Evolutionary conservation across 2,888 invertebrate species (phyloP).

Genomic region (Shargacucullia verbasci): DNA sequence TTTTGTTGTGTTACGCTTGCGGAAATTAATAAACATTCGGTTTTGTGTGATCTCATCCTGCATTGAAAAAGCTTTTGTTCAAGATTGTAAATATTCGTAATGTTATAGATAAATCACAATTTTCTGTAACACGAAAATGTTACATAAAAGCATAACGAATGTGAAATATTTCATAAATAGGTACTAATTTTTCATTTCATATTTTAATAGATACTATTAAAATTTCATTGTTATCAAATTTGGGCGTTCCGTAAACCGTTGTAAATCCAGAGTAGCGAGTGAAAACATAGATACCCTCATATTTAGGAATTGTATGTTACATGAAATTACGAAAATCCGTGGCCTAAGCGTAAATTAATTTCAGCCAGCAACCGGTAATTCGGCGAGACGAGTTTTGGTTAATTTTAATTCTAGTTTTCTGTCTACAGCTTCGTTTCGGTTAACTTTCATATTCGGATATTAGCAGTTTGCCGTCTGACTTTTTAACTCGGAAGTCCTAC

Average conservation of each 20-base stretch:
- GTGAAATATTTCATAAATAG: no score
- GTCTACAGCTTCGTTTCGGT: conserved; percentile 13
- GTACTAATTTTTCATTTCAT: no score
- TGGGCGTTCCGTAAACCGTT: neutral
- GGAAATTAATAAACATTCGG: no score
- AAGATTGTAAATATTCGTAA: no score
- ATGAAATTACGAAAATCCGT: conserved; percentile 34
- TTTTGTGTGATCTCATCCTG: no score
- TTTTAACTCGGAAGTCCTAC: neutral
- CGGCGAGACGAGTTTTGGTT: conserved; percentile 17
- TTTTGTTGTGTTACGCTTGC: no score
- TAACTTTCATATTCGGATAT: conserved; percentile 2
- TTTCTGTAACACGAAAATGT: no score
- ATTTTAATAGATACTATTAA: no score
- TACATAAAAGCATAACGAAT: no score
- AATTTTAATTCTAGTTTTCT: conserved; percentile 34
- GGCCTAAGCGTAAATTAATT: conserved; percentile 39
- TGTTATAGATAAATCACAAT: no score
- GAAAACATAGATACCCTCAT: conserved; percentile 21
- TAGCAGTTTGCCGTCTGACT: neutral
- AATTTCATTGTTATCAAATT: no score
- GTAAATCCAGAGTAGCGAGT: conserved; percentile 10
- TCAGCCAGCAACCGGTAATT: conserved; percentile 30
- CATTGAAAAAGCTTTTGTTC: no score
- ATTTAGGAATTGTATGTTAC: conserved; percentile 14